Conservation (phyloP, 1,140 invertebrate genomes). For the Macrobrachium rosenbergii region DNA sequence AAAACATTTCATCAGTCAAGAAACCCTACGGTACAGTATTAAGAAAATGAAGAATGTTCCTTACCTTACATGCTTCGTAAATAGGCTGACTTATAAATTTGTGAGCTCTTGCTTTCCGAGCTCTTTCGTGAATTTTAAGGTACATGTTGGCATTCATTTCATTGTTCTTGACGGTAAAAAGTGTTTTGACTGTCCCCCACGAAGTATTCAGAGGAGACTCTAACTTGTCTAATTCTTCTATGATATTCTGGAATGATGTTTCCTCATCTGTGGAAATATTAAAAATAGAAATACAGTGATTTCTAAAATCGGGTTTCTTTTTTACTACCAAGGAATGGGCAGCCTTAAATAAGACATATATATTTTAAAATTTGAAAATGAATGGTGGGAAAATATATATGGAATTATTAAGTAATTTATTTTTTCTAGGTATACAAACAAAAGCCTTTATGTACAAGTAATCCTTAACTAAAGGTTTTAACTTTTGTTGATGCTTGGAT, state of each 20-base stretch:
- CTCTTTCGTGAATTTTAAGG: constrained; percentile 80
- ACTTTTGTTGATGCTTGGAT: too few relatives aligned
- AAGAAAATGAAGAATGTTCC: neutral
- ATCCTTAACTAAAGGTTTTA: too few relatives aligned
- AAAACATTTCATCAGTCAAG: too few relatives aligned
- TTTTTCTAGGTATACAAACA: too few relatives aligned
- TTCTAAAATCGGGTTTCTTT: neutral
- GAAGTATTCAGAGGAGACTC: constrained; percentile 82
- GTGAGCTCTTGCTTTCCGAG: constrained; percentile 75
- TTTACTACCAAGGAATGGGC: neutral
- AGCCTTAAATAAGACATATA: too few relatives aligned
- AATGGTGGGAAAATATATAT: too few relatives aligned
- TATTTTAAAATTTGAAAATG: too few relatives aligned
- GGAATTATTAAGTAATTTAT: too few relatives aligned
- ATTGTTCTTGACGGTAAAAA: constrained; percentile 85
- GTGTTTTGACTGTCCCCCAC: constrained; percentile 87
- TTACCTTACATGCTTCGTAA: constrained; percentile 77
- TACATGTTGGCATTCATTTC: constrained; percentile 84
- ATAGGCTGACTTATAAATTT: constrained; percentile 80
- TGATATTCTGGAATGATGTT: constrained; percentile 81
- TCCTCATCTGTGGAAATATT: constrained; percentile 49
- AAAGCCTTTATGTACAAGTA: too few relatives aligned
- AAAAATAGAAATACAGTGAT: constrained; percentile 1
- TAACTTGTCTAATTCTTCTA: constrained; percentile 82
- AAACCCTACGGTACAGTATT: too few relatives aligned